Evolutionary conservation across 2,888 invertebrate genomes (phyloP).

Genomic region (Dysmachus trigonus): DNA sequence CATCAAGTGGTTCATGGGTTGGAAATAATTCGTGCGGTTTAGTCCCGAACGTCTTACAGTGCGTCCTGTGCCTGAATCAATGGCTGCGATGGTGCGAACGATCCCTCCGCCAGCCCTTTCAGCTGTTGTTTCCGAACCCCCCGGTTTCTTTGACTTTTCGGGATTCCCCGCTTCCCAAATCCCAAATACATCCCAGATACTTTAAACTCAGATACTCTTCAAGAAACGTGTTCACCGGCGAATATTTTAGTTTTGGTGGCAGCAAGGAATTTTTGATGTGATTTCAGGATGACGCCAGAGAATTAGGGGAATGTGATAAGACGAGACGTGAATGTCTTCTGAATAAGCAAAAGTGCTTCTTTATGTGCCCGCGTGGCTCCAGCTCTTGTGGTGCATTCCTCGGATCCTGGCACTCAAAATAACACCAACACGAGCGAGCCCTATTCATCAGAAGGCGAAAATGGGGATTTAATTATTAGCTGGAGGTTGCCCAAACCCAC

Average conservation of each 20-base stretch:
- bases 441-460: not conserved
- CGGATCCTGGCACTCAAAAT: not conserved
- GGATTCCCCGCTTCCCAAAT: not conserved
- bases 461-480: slow-evolving; percentile 21
- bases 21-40: slow-evolving; percentile 42
- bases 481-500: not conserved
- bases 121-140: slow-evolving; percentile 1
- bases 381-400: not conserved
- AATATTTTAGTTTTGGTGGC: slow-evolving; percentile 42
- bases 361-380: slow-evolving; percentile 1
- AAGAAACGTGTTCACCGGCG: slow-evolving; percentile 25
- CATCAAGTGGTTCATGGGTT: slow-evolving; percentile 40
- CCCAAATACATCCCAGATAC: not conserved
- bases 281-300: slow-evolving; percentile 21
- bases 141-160: not conserved
- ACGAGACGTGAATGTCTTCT: slow-evolving; percentile 25
- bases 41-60: not conserved
- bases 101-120: not conserved
- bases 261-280: slow-evolving; percentile 41
- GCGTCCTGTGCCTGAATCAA: not conserved
- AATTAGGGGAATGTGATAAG: slow-evolving; percentile 32
- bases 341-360: slow-evolving; percentile 21
- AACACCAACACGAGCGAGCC: not conserved
- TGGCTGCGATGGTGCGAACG: not conserved
- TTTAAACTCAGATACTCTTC: not conserved